These are phyloP conservation scores for Luidia sarsii DNA, from an alignment of 53 echinoderm and acorn worm genomes.

Conservation along the genomic window DNA sequence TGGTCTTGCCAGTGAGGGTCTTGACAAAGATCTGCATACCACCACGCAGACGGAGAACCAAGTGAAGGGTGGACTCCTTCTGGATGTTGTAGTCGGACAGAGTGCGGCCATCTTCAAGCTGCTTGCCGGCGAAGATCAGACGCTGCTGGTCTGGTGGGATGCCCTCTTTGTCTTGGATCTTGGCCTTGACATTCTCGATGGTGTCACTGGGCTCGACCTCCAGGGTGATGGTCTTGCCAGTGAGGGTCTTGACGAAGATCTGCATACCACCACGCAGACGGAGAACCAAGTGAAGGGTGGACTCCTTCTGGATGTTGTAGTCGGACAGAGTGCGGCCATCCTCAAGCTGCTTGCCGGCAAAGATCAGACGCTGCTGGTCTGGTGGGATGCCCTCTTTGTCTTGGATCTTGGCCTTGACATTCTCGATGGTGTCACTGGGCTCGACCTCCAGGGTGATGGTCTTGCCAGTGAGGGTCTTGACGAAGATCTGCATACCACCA, in stretches of 20 bases:
- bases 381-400: constrained; percentile 85
- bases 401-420: constrained; percentile 83
- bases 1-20: constrained; percentile 87
- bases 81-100: constrained; percentile 92
- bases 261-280: constrained; percentile 92
- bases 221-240: constrained; percentile 85
- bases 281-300: constrained; percentile 81
- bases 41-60: constrained; percentile 82
- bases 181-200: constrained; percentile 81
- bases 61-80: constrained; percentile 85
- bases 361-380: constrained; percentile 88
- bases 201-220: constrained; percentile 85
- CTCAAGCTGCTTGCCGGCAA: constrained; percentile 81
- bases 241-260: constrained; percentile 85
- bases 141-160: constrained; percentile 88
- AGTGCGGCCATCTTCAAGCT: constrained; percentile 87
- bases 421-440: constrained; percentile 82
- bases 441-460: constrained; percentile 86
- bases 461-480: constrained; percentile 89
- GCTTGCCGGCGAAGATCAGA: constrained; percentile 86
- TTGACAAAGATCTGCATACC: constrained; percentile 96
- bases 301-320: constrained; percentile 93
- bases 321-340: constrained; percentile 84
- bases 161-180: constrained; percentile 85
- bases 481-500: constrained; percentile 92